Conservation (phyloP, 2,797 vertebrate genomes). For the Phoxinus dragarum region DNA sequence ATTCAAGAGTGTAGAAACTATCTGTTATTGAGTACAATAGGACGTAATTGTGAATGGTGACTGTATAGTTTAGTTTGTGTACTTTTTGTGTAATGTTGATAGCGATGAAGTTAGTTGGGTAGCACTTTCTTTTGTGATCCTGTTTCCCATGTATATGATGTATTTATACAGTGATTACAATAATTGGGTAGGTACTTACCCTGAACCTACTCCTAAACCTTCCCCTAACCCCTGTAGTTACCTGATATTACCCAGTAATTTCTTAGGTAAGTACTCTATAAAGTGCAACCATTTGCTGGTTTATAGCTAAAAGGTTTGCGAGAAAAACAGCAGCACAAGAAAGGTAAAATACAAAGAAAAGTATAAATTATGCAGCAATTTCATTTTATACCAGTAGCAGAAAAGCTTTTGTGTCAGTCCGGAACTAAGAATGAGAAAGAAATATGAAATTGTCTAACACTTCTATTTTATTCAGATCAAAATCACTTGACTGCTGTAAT, state of each 20-base stretch:
- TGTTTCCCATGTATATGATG: too few species aligned
- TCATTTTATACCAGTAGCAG: not conserved
- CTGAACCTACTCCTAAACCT: too few species aligned
- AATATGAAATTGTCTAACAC: not conserved
- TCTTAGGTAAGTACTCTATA: not conserved
- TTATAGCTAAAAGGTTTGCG: not conserved
- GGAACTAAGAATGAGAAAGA: not conserved
- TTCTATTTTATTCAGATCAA: not conserved
- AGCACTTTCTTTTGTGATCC: too few species aligned
- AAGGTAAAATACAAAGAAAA: not conserved
- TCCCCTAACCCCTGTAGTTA: too few species aligned
- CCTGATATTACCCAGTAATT: too few species aligned
- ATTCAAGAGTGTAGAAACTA: not conserved
- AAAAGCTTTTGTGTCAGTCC: not conserved
- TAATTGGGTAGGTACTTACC: not conserved
- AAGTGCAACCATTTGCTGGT: not conserved
- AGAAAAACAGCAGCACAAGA: not conserved
- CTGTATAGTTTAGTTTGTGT: not conserved
- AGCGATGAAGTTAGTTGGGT: not conserved
- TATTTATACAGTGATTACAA: too few species aligned
- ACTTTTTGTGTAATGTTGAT: not conserved
- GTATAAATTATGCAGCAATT: not conserved
- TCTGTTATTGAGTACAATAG: not conserved
- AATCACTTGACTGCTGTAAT: constrained; percentile 2
- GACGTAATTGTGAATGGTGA: not conserved